Percentiles rank a stretch among this genome's conserved stretches.
phyloP scores from a whole-genome alignment of 2,888 invertebrate genomes.

The Parapristionchus giblindavisi region DNA sequence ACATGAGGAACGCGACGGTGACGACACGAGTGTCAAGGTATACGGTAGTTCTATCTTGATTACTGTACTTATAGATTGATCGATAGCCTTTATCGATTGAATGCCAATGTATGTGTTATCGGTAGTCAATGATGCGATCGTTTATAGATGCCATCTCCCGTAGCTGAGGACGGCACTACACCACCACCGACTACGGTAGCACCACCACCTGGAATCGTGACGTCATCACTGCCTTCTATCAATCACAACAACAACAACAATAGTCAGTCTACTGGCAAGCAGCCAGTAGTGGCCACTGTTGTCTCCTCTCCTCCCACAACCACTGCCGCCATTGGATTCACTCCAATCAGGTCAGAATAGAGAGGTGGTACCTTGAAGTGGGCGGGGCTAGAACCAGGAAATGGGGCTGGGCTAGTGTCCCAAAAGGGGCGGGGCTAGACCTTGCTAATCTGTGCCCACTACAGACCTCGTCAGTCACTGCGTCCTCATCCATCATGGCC shows the following conservation, averaged over 20 bases:
- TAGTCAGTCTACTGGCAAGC: constrained; percentile 31
- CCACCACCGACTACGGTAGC: too few relatives aligned
- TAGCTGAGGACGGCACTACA: background rate
- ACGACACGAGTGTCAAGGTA: too few relatives aligned
- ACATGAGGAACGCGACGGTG: constrained; percentile 15
- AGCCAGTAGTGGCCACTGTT: constrained; percentile 28
- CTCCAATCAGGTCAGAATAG: constrained; percentile 20
- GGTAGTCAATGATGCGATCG: background rate
- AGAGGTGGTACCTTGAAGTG: background rate
- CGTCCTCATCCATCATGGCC: constrained; percentile 59
- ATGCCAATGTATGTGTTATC: too few relatives aligned
- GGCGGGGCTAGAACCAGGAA: background rate
- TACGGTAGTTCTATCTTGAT: too few relatives aligned
- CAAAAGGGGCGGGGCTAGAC: background rate
- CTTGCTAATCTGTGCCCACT: background rate
- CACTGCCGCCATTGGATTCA: constrained; percentile 12
- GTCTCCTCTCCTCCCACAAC: background rate
- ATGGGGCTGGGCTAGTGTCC: background rate
- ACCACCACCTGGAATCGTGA: too few relatives aligned
- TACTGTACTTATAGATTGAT: too few relatives aligned
- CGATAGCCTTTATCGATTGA: too few relatives aligned
- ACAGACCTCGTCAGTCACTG: constrained; percentile 15
- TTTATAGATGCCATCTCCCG: constrained; percentile 4
- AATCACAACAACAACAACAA: too few relatives aligned
- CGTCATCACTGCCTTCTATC: too few relatives aligned